Evolutionary conservation across 2,888 invertebrate species (phyloP).

Genomic region (Bombylius major): DNA sequence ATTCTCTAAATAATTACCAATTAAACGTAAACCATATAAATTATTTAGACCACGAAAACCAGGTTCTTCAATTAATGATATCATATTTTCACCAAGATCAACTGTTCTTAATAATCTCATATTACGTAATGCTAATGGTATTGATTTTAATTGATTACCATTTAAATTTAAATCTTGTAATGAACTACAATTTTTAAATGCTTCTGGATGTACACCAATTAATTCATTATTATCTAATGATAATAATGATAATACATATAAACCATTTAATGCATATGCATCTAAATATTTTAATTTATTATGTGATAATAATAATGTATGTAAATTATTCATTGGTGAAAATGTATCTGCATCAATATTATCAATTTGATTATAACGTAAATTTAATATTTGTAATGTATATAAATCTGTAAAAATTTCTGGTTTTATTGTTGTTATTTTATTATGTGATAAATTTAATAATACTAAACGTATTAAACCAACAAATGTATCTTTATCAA

Average conservation of each 20-base stretch:
- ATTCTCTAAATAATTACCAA: conserved; percentile 76
- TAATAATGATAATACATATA: conserved; percentile 72
- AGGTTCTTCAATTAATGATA: conserved; percentile 65
- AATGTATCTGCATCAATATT: conserved; percentile 79
- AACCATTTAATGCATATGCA: conserved; percentile 73
- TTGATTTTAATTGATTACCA: conserved; percentile 67
- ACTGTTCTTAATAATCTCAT: conserved; percentile 77
- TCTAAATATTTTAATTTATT: conserved; percentile 77
- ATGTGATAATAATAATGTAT: conserved; percentile 73
- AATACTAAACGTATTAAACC: conserved; percentile 80
- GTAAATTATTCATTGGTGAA: conserved; percentile 82
- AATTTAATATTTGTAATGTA: conserved; percentile 70
- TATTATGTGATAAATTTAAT: conserved; percentile 74
- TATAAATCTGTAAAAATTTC: conserved; percentile 76
- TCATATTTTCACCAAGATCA: conserved; percentile 83
- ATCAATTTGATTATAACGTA: conserved; percentile 73
- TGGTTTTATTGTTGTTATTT: conserved; percentile 66
- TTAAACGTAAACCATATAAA: conserved; percentile 75
- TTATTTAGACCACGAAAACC: conserved; percentile 75
- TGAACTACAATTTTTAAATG: conserved; percentile 81
- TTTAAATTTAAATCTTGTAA: conserved; percentile 83
- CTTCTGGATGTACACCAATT: conserved; percentile 72
- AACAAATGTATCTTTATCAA: conserved; percentile 71
- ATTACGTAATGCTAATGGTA: conserved; percentile 71
- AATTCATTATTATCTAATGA: conserved; percentile 78